phyloP scores from a whole-genome alignment of 2,113 vertebrate genomes.

The Leiothrix lutea region DNA sequence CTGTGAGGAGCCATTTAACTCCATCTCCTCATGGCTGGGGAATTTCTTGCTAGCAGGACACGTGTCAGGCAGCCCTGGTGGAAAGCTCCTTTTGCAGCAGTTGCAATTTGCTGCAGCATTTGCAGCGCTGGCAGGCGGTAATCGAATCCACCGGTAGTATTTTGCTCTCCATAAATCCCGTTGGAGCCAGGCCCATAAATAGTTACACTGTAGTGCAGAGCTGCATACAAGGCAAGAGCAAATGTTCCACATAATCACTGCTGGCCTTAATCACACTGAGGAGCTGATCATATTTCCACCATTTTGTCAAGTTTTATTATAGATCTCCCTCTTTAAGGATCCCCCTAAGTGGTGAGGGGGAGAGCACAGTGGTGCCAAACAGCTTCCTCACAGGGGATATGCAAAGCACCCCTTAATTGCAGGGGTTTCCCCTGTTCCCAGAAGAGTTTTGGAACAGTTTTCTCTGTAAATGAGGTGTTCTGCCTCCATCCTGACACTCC shows the following conservation, averaged over 20 bases:
- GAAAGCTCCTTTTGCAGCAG: neutral
- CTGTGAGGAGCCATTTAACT: neutral
- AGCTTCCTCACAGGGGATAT: neutral
- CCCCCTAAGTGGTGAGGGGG: neutral
- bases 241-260: slow-evolving; percentile 59
- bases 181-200: slow-evolving; percentile 70
- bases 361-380: neutral
- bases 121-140: slow-evolving; percentile 30
- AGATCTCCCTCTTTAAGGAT: slow-evolving; percentile 17
- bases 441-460: neutral
- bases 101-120: slow-evolving; percentile 41
- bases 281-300: slow-evolving; percentile 56
- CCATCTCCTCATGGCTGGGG: slow-evolving; percentile 8
- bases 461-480: neutral
- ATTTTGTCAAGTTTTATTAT: slow-evolving; percentile 68
- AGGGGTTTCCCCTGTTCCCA: neutral
- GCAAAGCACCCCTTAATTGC: neutral
- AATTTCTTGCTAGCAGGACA: neutral
- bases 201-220: slow-evolving; percentile 30
- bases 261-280: slow-evolving; percentile 46
- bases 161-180: neutral
- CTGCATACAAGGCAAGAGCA: slow-evolving; percentile 45
- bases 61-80: neutral
- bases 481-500: neutral
- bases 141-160: slow-evolving; percentile 38